phyloP scores from a whole-genome alignment of 2,113 vertebrate species.

The Entomyzon cyanotis region DNA sequence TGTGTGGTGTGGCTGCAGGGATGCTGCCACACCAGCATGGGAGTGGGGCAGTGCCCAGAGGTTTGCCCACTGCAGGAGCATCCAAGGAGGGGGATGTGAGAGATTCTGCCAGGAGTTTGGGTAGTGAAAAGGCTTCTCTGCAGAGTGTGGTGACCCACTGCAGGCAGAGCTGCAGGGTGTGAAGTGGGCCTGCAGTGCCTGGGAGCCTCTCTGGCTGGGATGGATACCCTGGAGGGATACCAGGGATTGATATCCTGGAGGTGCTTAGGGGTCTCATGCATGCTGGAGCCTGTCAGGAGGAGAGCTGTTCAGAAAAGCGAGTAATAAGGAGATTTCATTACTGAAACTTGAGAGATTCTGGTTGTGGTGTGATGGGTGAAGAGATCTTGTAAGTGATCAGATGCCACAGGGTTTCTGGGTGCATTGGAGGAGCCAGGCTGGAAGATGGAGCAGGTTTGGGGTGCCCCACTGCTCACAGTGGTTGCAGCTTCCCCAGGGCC shows the following conservation, averaged over 20 bases:
- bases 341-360: neutral
- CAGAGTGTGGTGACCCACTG: neutral
- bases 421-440: neutral
- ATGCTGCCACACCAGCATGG: too few species aligned
- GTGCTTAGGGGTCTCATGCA: neutral
- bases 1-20: neutral
- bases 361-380: neutral
- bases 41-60: neutral
- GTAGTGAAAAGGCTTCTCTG: neutral
- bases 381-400: neutral
- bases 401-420: neutral
- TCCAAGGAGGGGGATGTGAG: neutral
- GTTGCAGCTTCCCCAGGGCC: neutral
- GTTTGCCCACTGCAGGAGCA: neutral
- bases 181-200: neutral
- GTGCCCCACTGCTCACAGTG: neutral
- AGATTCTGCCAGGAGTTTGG: neutral
- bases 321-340: neutral
- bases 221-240: neutral
- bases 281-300: neutral
- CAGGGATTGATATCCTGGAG: neutral
- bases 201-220: neutral
- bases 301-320: neutral
- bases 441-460: neutral
- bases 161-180: neutral